Conservation (phyloP, 1,140 invertebrate species). For the Heliothis subflexa region DNA sequence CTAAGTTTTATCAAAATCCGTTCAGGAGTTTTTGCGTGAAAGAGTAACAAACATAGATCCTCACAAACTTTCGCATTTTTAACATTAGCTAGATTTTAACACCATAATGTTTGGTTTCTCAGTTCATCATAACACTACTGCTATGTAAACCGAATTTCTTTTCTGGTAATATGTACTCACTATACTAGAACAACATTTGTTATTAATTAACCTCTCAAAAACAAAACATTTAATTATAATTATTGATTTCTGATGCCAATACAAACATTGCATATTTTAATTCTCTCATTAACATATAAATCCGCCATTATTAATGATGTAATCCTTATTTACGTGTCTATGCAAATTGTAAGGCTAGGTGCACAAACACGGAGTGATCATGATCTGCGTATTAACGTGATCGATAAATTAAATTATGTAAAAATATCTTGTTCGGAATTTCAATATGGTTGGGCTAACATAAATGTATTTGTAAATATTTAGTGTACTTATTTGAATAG, state of each 20-base stretch:
- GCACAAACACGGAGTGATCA: conserved; percentile 2
- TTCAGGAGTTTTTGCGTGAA: too few relatives aligned
- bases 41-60: too few relatives aligned
- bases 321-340: conserved; percentile 39
- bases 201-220: too few relatives aligned
- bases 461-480: background rate
- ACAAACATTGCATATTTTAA: conserved; percentile 2
- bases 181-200: too few relatives aligned
- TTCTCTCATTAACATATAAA: background rate
- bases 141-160: too few relatives aligned
- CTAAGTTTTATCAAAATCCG: too few relatives aligned
- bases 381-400: background rate
- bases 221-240: background rate
- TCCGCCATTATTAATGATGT: conserved; percentile 32
- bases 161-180: too few relatives aligned
- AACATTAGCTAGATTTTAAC: too few relatives aligned
- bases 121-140: too few relatives aligned
- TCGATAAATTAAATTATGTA: conserved; percentile 10
- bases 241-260: conserved; percentile 9
- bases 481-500: background rate
- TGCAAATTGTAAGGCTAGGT: conserved; percentile 23
- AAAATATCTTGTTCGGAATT: conserved; percentile 17
- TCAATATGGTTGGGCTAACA: background rate
- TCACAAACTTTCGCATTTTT: too few relatives aligned
- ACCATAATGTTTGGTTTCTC: too few relatives aligned